phyloP scores from a whole-genome alignment of 2,888 invertebrate species.

The Dryococelus australis region DNA sequence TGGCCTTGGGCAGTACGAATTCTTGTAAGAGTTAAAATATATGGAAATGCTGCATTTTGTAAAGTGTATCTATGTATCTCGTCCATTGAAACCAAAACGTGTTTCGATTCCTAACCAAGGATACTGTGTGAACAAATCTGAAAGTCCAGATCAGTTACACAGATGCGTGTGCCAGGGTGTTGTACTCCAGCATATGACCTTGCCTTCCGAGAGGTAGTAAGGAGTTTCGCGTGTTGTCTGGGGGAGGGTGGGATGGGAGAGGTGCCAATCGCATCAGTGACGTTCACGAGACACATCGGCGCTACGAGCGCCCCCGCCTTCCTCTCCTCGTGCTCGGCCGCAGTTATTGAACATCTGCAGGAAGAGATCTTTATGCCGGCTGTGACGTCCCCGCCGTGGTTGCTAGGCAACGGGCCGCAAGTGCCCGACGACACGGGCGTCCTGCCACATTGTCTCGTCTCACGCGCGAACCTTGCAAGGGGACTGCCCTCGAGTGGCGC shows the following conservation, averaged over 20 bases:
- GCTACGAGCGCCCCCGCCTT: background rate
- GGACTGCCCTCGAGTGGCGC: background rate
- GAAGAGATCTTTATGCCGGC: constrained; percentile 16
- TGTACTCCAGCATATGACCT: no score
- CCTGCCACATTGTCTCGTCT: background rate
- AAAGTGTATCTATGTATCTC: no score
- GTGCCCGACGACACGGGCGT: background rate
- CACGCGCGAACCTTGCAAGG: background rate
- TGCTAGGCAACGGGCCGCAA: constrained; percentile 5
- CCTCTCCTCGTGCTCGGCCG: background rate
- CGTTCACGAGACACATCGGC: background rate
- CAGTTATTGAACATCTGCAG: constrained; percentile 10
- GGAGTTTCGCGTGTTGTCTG: background rate
- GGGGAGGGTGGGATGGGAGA: background rate
- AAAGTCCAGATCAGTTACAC: no score
- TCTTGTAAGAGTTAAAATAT: no score
- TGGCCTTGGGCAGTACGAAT: no score
- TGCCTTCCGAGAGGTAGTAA: no score
- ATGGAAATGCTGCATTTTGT: no score
- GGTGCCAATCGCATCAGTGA: background rate
- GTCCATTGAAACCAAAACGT: no score
- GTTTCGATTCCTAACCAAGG: no score
- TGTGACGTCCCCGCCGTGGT: constrained; percentile 3
- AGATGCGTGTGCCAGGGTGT: no score
- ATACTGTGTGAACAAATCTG: no score